Conservation (phyloP, 2,113 vertebrate species). For the Apistogramma diplotaenia region DNA sequence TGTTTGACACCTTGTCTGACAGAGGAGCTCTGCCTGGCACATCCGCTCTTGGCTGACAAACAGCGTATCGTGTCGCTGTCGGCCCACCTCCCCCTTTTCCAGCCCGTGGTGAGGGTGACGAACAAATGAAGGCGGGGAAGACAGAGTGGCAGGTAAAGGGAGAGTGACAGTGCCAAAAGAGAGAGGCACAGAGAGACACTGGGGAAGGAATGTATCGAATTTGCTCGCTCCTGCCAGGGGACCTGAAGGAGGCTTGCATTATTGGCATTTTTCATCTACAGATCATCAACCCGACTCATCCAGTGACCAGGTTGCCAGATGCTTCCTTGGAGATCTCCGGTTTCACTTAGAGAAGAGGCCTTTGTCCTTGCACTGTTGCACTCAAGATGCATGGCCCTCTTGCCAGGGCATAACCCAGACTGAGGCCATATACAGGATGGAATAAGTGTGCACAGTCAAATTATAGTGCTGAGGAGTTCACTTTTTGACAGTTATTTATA, state of each 20-base stretch:
- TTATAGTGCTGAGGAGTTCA: conserved; percentile 41
- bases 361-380: conserved; percentile 57
- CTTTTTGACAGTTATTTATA: conserved; percentile 42
- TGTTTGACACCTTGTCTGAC: conserved; percentile 77
- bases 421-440: conserved; percentile 10
- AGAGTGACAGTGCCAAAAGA: conserved; percentile 29
- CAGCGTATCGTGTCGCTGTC: conserved; percentile 66
- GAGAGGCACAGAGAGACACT: neutral
- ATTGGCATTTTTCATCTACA: conserved; percentile 72
- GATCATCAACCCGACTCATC: conserved; percentile 40
- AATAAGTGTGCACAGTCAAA: conserved; percentile 43
- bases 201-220: conserved; percentile 60
- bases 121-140: conserved; percentile 49
- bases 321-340: conserved; percentile 60
- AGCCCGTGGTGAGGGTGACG: conserved; percentile 32
- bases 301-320: conserved; percentile 67
- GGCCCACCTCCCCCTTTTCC: conserved; percentile 32
- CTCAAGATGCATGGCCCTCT: conserved; percentile 36
- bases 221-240: conserved; percentile 61
- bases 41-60: conserved; percentile 69
- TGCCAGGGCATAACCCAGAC: conserved; percentile 21
- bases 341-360: conserved; percentile 64
- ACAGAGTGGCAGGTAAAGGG: conserved; percentile 32
- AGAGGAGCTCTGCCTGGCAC: conserved; percentile 63
- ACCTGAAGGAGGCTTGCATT: conserved; percentile 55